Base-by-base conservation (phyloP, 2,888 invertebrate genomes). In the Ariolimax columbianus region DNA sequence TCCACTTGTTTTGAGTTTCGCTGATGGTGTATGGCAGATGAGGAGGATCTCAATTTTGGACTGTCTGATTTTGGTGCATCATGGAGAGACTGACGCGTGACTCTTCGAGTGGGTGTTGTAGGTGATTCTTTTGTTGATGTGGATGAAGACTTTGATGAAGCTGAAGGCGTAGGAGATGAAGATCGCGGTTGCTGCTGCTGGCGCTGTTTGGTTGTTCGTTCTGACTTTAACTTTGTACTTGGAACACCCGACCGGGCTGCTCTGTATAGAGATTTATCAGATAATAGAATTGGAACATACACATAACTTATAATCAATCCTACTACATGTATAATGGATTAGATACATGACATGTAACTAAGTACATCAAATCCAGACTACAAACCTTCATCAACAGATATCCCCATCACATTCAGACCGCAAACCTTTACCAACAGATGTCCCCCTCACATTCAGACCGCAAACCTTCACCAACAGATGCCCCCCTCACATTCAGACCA, bases 21-120 rank as follows among this genome's bases (percentile, higher is more conserved):
- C 7, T 77, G 55, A 47, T 73, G 63, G 11, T 63, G 47, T 26
- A 23, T 77, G 36, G 36, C 19, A 30, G 83, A 51, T 1, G 47
- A 23, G 26, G 77, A 47, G 36, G 68, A 30, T 36, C 68, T 77
- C 4, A 47, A 9, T 17, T 19, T 43, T 23, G 66, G 66, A 33
- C 51, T 36, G 55, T 83, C 83, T 17, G 77, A 73, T 51, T 68
- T 66, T 43, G 83, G 66, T 7, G 51, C 14, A 33, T 83, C 83
- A 43, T 85, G 85, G 38, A 38, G 73, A 33, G 75, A 63, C 40
- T 77, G 85, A 23, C 85, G 80, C 0, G 85, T 85, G 70, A 85
- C 43, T 40, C 85, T 43, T 7, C 85, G 82, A 59, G 63, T 72
- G 7, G 84, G 84, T 4, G 55, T 70, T n/a, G 23, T 17, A 33